phyloP scores from a whole-genome alignment of 2,113 vertebrate species.

The Antechinus flavipes region DNA sequence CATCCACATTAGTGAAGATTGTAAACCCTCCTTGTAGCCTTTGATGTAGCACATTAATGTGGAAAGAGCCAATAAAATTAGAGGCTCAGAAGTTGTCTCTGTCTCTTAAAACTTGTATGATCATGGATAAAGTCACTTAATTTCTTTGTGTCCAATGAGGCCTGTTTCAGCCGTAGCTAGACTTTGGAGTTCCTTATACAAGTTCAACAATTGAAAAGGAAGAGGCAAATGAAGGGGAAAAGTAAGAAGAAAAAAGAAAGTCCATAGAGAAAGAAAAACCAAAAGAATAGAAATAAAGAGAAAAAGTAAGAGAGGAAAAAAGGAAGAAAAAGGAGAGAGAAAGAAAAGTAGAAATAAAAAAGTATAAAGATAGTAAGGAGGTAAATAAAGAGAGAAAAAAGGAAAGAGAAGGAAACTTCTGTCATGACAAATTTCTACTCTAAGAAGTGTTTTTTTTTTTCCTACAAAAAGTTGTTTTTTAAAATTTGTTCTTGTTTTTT shows the following conservation, averaged over 20 bases:
- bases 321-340: neutral
- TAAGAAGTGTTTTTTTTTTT: accelerated
- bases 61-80: neutral
- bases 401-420: neutral
- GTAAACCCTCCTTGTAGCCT: neutral
- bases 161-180: neutral
- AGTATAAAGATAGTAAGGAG: neutral
- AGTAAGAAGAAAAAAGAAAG: neutral
- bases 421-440: neutral
- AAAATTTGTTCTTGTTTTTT: neutral
- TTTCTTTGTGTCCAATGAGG: neutral
- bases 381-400: too few species aligned
- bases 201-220: neutral
- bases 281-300: neutral
- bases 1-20: neutral
- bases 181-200: neutral
- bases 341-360: neutral
- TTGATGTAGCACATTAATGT: neutral
- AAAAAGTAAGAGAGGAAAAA: neutral
- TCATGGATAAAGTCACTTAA: neutral
- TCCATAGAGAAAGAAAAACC: neutral
- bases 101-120: neutral
- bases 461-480: neutral
- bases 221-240: neutral
- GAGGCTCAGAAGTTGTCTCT: neutral